Evolutionary conservation across 2,888 invertebrate genomes (phyloP).

Genomic region (Panopea generosa): DNA sequence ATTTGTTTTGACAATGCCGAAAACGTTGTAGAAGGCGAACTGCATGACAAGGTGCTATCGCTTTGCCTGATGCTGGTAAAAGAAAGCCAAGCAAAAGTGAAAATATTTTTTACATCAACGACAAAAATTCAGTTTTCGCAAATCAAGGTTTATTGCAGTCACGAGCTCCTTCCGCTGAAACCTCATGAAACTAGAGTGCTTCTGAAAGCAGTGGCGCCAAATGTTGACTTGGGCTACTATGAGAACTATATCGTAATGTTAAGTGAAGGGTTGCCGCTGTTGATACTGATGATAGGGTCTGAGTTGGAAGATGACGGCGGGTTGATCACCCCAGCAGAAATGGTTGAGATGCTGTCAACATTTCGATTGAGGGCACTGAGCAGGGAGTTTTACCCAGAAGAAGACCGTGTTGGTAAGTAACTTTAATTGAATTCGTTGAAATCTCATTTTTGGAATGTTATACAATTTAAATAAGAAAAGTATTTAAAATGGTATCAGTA

Average conservation of each 20-base stretch:
- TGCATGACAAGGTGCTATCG: conserved; percentile 37
- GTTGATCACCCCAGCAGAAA: conserved; percentile 55
- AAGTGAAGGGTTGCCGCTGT: conserved; percentile 64
- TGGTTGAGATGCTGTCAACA: conserved; percentile 57
- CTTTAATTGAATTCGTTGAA: not conserved
- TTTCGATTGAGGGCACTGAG: conserved; percentile 62
- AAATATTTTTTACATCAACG: conserved; percentile 65
- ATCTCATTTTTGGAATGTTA: too few relatives aligned
- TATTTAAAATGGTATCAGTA: too few relatives aligned
- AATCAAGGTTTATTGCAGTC: conserved; percentile 29
- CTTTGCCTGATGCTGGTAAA: conserved; percentile 32
- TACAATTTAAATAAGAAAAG: too few relatives aligned
- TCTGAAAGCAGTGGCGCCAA: conserved; percentile 41
- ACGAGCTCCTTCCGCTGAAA: conserved; percentile 45
- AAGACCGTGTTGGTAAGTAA: conserved; percentile 63
- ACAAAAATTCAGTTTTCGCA: conserved; percentile 35
- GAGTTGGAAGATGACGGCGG: conserved; percentile 58
- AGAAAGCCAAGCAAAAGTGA: conserved; percentile 44
- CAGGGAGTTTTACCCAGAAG: conserved; percentile 51
- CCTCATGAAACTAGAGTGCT: conserved; percentile 48
- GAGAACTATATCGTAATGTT: conserved; percentile 53
- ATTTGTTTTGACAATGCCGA: conserved; percentile 70
- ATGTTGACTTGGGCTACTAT: conserved; percentile 55
- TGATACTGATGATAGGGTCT: conserved; percentile 60
- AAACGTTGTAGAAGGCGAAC: conserved; percentile 48